Conservation (phyloP, 2,797 vertebrate genomes). For the Darevskia nairensis region DNA sequence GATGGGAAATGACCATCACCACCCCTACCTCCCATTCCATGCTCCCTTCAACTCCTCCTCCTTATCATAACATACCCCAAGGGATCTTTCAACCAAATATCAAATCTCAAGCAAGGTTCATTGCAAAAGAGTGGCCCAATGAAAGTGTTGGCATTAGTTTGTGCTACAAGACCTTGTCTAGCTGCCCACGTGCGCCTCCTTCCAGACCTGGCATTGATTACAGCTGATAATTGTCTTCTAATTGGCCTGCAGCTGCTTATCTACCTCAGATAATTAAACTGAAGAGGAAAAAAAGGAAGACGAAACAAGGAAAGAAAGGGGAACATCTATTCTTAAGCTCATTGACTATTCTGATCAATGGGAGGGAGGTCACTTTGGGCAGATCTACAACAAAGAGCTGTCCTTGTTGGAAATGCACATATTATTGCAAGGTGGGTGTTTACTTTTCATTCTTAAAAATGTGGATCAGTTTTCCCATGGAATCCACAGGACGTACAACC, state of each 20-base stretch:
- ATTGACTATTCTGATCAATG: constrained; percentile 68
- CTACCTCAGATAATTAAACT: constrained; percentile 76
- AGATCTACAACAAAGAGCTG: accelerated
- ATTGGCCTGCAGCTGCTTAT: constrained; percentile 75
- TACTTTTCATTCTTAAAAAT: background rate
- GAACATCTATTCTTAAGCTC: constrained; percentile 69
- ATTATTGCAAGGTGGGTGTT: background rate
- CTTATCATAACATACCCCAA: background rate
- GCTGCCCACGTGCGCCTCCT: constrained; percentile 30
- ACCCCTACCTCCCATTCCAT: background rate
- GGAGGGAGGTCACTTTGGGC: constrained; percentile 63
- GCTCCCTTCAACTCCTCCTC: background rate
- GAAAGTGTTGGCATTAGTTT: background rate
- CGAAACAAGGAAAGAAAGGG: constrained; percentile 60
- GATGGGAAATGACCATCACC: background rate
- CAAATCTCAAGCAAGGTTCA: too few relatives aligned
- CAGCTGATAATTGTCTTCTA: constrained; percentile 74
- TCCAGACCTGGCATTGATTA: constrained; percentile 71
- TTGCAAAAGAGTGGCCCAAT: accelerated
- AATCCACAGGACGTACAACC: background rate
- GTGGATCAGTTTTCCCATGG: background rate
- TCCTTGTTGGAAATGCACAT: constrained; percentile 43
- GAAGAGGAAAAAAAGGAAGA: constrained; percentile 47
- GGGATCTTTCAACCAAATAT: too few relatives aligned
- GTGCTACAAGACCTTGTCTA: constrained; percentile 52